Base-by-base conservation (phyloP, 2,797 vertebrate species). In the Vultur gryphus region DNA sequence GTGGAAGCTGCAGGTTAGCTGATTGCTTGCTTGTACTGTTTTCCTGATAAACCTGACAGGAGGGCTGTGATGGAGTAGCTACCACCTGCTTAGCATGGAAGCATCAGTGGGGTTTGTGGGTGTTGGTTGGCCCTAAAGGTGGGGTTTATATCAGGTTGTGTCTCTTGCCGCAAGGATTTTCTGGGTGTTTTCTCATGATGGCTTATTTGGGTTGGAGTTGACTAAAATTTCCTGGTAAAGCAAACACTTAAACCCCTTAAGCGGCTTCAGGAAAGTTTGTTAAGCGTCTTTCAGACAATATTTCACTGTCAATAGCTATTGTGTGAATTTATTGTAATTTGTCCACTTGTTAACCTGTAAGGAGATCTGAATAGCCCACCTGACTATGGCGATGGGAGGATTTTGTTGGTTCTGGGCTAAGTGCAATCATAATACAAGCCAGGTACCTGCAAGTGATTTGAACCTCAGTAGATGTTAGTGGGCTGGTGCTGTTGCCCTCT, bases 51-150 rank as follows among this genome's bases (percentile, higher is more conserved):
- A 31, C 23, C 31, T 61, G 43, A 4, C 17, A 6, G 70, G 29
- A 54, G 23, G 18, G 28, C 35, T 69, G 49, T 7, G 18, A 1
- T 20, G 48, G 35, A 17, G 18, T 37, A 10, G 11, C 3, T 6
- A 9, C 29, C 13, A 2, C 26, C 37, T 39, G 0, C 31, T 35
- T 39, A 1, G 3, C 4, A 0, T 13, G 19, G 39, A 26, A 35
- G 12, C 24, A 3, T 35, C n/a, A 1, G 8, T 15, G 48, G 7
- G 46, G 9, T 16, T 57, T 23, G 1, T 5, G 49, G 14, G 18
- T 25, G 21, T 21, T 51, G 12, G 11, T 52, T 39, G 39, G 9
- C 23, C 8, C 11, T 23, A 2, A 49, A 64, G 13, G 8, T 35
- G 39, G 19, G 7, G 6, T 77, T 87, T 33, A 13, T 3, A 6